Base-by-base conservation (phyloP, 2,888 invertebrate species). In the Eilema griseolum region DNA sequence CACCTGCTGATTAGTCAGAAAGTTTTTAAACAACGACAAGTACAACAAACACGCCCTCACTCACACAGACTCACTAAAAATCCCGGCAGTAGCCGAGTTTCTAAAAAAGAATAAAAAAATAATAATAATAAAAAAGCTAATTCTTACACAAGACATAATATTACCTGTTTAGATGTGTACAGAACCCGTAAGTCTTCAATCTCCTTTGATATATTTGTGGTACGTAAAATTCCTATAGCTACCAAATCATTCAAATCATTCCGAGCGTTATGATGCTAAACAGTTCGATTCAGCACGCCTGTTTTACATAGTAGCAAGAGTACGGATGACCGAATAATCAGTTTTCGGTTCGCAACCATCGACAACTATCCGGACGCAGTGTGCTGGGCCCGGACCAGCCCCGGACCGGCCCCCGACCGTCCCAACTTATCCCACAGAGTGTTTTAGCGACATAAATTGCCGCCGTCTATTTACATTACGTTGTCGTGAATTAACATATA, bases 391-490 rank as follows among this genome's bases (percentile, higher is more conserved):
- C 59, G 41, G 16, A 10, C 73, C 56, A 66, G 52, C 67, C 67
- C 71, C 81, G 72, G 71, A 12, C 73, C 56, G 67, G 41, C 67
- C 67, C 71, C 81, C 72, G 71, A 62, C 82, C 72, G 82, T 76
- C 84, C 89, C 84, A 79, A 86, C 84, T 85, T 88, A 89, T 91
- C 89, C 91, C 89, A 73, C 86, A 83, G 89, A 90, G 89, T 90
- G 87, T 90, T 92, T 89, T 89, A 90, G 89, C 89, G 92, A 93
- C 92, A 93, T 93, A 93, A 93, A 93, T 93, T 92, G 89, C 89
- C 86, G 83, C 85, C 84, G 86, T 89, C 90, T 91, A 92, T 94
- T 93, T 94, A 92, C 93, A 93, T 93, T 93, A 90, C 85, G 85
- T 78, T 86, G 88, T 86, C 89, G 87, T 86, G 89, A 91, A 93